phyloP scores from a whole-genome alignment of 2,888 invertebrate species.

The Lagria hirta region DNA sequence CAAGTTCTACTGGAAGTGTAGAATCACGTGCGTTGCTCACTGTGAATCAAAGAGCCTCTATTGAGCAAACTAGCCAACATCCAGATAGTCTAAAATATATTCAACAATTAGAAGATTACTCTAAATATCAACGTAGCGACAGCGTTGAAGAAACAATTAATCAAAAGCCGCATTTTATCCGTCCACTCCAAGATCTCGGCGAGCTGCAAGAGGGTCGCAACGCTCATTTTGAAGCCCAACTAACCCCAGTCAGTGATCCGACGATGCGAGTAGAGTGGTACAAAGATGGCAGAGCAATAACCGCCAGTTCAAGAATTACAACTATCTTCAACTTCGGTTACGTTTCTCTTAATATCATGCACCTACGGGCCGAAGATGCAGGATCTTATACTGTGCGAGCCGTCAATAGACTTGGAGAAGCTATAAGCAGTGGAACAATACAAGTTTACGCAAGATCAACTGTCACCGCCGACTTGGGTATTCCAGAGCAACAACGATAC shows the following conservation, averaged over 20 bases:
- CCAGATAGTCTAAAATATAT: slow-evolving; percentile 90
- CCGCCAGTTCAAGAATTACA: slow-evolving; percentile 95
- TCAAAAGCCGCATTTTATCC: slow-evolving; percentile 85
- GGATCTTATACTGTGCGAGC: slow-evolving; percentile 92
- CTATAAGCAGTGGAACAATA: slow-evolving; percentile 79
- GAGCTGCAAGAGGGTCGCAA: slow-evolving; percentile 88
- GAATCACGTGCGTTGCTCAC: slow-evolving; percentile 81
- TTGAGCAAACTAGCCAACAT: slow-evolving; percentile 86
- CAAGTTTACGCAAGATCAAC: slow-evolving; percentile 76
- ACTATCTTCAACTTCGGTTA: slow-evolving; percentile 99
- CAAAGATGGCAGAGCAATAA: slow-evolving; percentile 91
- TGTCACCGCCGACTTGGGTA: slow-evolving; percentile 82
- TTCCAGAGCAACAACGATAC: slow-evolving; percentile 83
- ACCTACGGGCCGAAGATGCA: slow-evolving; percentile 97
- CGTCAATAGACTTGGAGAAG: slow-evolving; percentile 88
- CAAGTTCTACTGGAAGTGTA: slow-evolving; percentile 83
- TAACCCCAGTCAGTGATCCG: slow-evolving; percentile 89
- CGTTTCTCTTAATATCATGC: slow-evolving; percentile 97
- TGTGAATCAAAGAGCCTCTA: slow-evolving; percentile 78
- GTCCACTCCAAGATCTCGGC: slow-evolving; percentile 81
- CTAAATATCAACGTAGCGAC: slow-evolving; percentile 82
- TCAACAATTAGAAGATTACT: slow-evolving; percentile 87
- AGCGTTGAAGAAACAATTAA: slow-evolving; percentile 78
- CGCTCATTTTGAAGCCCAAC: slow-evolving; percentile 90
- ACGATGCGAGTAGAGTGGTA: slow-evolving; percentile 95